phyloP scores from a whole-genome alignment of 1,140 invertebrate genomes.

The Leptoteleia sp. region DNA sequence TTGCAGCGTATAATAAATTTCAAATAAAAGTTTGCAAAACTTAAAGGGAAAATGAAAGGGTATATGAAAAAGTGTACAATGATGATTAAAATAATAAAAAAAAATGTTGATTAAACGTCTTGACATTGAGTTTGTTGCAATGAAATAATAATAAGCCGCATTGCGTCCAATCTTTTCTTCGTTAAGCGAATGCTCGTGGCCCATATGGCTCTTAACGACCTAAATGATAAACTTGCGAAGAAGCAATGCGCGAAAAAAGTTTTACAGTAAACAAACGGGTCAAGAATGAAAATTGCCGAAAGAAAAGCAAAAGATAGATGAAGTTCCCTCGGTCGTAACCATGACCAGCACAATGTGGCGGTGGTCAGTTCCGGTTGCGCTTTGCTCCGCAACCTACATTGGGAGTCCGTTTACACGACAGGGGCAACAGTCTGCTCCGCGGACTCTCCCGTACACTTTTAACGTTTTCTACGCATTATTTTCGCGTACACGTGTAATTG shows the following conservation, averaged over 20 bases:
- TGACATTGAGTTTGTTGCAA: no score
- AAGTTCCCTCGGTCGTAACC: slow-evolving; percentile 64
- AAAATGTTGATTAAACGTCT: no score
- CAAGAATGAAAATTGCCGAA: slow-evolving; percentile 44
- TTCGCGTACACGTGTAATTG: slow-evolving; percentile 47
- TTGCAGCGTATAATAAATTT: no score
- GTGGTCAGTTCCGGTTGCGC: slow-evolving; percentile 74
- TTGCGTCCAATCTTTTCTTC: background rate
- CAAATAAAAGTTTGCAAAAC: no score
- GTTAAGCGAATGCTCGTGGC: background rate
- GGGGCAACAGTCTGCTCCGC: slow-evolving; percentile 20
- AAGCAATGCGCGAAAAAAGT: slow-evolving; percentile 10
- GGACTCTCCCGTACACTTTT: slow-evolving; percentile 22
- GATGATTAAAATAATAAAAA: no score
- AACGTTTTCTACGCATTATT: slow-evolving; percentile 27
- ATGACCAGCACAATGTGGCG: slow-evolving; percentile 78
- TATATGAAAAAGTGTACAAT: no score
- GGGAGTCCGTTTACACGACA: slow-evolving; percentile 8
- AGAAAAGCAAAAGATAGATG: slow-evolving; percentile 55
- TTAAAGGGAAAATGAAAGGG: no score
- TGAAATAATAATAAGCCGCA: no score
- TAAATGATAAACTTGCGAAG: background rate
- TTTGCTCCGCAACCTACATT: slow-evolving; percentile 35
- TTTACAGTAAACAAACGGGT: slow-evolving; percentile 42
- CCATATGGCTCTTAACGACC: background rate